Percentiles rank a stretch among this genome's conserved stretches.
These are phyloP conservation scores for Graptemys geographica DNA, from an alignment of 2,797 vertebrate species.

Conservation along the genomic window DNA sequence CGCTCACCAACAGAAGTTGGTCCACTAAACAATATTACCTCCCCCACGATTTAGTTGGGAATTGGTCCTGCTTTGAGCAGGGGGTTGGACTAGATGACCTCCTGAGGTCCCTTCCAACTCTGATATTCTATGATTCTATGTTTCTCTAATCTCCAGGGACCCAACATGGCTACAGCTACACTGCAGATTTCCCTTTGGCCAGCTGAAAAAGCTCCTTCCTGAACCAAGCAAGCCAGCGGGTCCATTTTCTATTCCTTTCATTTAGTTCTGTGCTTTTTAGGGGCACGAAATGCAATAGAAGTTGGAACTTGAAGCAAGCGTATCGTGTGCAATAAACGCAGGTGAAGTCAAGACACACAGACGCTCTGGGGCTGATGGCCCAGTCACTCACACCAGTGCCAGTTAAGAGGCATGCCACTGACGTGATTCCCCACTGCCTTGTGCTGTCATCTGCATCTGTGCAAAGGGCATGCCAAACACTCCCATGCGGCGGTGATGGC, in stretches of 20 bases:
- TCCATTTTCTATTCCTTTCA: background rate
- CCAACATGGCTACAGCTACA: background rate
- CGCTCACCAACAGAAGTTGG: background rate
- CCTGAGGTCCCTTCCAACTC: too few species aligned
- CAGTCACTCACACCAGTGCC: background rate
- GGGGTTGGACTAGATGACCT: too few species aligned
- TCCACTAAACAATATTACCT: background rate
- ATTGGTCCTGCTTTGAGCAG: too few species aligned
- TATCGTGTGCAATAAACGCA: rapidly evolving
- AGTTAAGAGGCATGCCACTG: background rate
- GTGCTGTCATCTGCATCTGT: background rate
- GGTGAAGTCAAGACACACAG: background rate
- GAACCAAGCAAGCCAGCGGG: rapidly evolving
- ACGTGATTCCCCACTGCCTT: background rate
- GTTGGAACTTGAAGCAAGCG: background rate
- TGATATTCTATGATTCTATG: background rate
- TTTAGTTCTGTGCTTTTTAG: rapidly evolving
- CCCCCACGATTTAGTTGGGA: too few species aligned
- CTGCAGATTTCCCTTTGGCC: background rate
- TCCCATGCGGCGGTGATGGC: background rate
- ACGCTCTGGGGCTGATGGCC: rapidly evolving
- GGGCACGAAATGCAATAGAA: background rate
- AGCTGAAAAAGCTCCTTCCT: background rate
- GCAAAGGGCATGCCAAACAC: background rate
- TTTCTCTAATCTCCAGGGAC: background rate